Evolutionary conservation across 1,140 invertebrate genomes (phyloP).

Genomic region (Argopecten irradians): DNA sequence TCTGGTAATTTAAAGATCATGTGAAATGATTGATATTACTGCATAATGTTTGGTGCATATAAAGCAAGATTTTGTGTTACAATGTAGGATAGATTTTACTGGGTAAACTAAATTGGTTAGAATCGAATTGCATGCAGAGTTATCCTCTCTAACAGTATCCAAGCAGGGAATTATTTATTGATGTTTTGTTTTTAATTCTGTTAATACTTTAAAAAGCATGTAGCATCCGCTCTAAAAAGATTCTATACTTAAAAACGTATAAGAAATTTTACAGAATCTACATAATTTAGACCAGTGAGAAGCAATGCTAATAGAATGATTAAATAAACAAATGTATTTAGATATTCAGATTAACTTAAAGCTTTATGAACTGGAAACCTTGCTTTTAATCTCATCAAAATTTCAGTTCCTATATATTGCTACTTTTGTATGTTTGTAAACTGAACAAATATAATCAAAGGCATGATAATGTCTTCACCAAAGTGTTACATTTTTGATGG

Average conservation of each 20-base stretch:
- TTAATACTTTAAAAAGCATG: too few species aligned
- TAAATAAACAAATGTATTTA: background rate
- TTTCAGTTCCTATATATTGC: too few species aligned
- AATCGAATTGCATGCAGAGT: background rate
- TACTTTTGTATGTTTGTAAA: background rate
- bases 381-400: background rate
- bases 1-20: background rate
- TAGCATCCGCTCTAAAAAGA: background rate
- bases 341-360: too few species aligned
- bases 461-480: background rate
- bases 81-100: background rate
- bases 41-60: background rate
- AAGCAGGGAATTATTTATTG: background rate
- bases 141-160: background rate
- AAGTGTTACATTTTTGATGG: constrained; percentile 1
- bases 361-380: background rate
- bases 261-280: background rate
- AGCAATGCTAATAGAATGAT: background rate
- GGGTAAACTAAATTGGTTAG: background rate
- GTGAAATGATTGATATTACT: background rate
- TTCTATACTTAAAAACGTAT: background rate
- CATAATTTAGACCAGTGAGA: background rate
- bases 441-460: background rate
- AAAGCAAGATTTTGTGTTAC: background rate
- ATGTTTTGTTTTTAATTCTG: background rate